Evolutionary conservation across 23 tunicate species (phyloP).

Genomic region (Diplosoma virens): DNA sequence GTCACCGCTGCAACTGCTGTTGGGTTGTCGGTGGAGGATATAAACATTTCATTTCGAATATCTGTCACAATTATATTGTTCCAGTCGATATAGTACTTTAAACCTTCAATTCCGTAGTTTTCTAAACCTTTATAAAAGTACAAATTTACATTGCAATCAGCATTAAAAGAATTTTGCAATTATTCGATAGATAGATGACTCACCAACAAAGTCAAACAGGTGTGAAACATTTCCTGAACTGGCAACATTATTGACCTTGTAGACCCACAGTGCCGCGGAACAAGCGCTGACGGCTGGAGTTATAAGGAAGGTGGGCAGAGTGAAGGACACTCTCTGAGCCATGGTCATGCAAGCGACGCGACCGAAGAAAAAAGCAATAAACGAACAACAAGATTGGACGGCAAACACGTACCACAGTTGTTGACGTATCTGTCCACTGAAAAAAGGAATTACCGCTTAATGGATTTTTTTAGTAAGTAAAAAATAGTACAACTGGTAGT

Average conservation of each 20-base stretch:
- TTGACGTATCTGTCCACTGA: slow-evolving; percentile 5
- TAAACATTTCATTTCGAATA: too few relatives aligned
- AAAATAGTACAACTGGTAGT: too few relatives aligned
- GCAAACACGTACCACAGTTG: slow-evolving; percentile 51
- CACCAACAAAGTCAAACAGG: slow-evolving; percentile 34
- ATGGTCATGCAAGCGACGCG: slow-evolving; percentile 81
- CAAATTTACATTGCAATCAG: too few relatives aligned
- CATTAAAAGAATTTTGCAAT: too few relatives aligned
- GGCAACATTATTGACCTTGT: slow-evolving; percentile 24
- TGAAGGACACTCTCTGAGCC: slow-evolving; percentile 50
- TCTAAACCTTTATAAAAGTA: too few relatives aligned
- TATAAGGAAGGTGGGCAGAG: slow-evolving; percentile 60
- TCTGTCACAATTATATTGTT: background rate
- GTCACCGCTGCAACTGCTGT: background rate
- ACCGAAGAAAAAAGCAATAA: slow-evolving; percentile 76
- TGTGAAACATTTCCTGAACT: too few relatives aligned
- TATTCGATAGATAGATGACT: too few relatives aligned
- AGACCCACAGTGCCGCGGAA: slow-evolving; percentile 45
- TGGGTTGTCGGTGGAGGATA: background rate
- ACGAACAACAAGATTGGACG: slow-evolving; percentile 58
- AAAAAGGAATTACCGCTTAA: background rate
- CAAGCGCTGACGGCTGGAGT: slow-evolving; percentile 57
- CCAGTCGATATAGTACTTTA: slow-evolving; percentile 50
- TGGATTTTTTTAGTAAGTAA: too few relatives aligned
- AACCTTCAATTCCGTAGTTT: slow-evolving; percentile 3